These are phyloP conservation scores for Limanda limanda DNA, from an alignment of 2,113 vertebrate species.

Conservation along the genomic window DNA sequence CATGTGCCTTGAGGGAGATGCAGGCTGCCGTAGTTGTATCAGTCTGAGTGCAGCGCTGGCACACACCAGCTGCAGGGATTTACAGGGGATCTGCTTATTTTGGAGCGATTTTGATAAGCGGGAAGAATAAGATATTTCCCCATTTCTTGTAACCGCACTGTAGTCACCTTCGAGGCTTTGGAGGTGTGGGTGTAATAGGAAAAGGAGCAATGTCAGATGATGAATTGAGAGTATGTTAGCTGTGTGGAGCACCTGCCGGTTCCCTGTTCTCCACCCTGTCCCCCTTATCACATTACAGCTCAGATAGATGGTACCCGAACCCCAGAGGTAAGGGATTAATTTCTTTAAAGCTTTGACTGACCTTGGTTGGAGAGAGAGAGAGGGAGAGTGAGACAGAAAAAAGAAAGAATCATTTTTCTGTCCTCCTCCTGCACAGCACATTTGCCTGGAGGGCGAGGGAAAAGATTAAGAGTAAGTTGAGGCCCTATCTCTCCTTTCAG, in stretches of 20 bases:
- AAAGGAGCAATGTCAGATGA: constrained; percentile 60
- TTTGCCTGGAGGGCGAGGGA: constrained; percentile 44
- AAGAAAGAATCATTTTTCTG: constrained; percentile 21
- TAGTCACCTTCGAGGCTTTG: constrained; percentile 54
- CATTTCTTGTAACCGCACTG: constrained; percentile 39
- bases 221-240: constrained; percentile 69
- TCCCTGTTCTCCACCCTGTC: constrained; percentile 58
- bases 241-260: constrained; percentile 54
- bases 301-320: constrained; percentile 70
- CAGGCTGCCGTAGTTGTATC: constrained; percentile 39
- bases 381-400: neutral
- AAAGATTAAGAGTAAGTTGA: constrained; percentile 53
- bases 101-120: constrained; percentile 46
- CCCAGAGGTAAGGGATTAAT: constrained; percentile 80
- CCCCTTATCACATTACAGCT: constrained; percentile 78
- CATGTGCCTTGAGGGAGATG: constrained; percentile 16
- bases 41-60: constrained; percentile 18
- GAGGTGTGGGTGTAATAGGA: constrained; percentile 52
- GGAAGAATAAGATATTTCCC: constrained; percentile 43
- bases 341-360: constrained; percentile 77
- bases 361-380: constrained; percentile 65
- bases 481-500: constrained; percentile 46
- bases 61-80: constrained; percentile 53
- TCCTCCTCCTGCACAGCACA: constrained; percentile 22
- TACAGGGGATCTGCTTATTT: constrained; percentile 56